Base-by-base conservation (phyloP, 2,888 invertebrate genomes). In the Leucozona laternaria region DNA sequence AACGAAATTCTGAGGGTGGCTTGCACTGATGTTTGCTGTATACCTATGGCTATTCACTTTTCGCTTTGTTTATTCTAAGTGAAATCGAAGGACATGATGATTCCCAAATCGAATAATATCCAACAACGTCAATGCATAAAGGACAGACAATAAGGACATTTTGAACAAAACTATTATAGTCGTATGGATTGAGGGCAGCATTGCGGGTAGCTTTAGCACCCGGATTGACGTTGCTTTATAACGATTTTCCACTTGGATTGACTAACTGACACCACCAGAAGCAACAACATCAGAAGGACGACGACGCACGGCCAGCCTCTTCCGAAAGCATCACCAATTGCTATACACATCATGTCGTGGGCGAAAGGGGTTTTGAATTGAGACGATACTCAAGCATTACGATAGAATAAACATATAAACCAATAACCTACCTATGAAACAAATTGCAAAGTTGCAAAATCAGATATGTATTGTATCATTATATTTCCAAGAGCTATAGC, bases 241-340 rank as follows among this genome's bases (percentile, higher is more conserved):
- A 82, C 79, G 76, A 87, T 87, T 87, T 87, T 87, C 86, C 83
- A 87, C 82, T 71, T 82, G 82, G 75, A 82, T 87, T 87, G 86
- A 87, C 86, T 87, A 87, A 87, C 86, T 86, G 85, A 86, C 85
- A 86, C 85, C 73, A 81, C 73, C 81, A 81, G 85, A 70, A 82
- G 85, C 85, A 85, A 72, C 72, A 85, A 81, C 80, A 73, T 81
- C 72, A 34, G 40, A 50, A 40, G 72, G 53, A 57, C 22, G 13
- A n/a, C n/a, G n/a, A n/a, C n/a, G n/a, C n/a, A n/a, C n/a, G n/a
- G n/a, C n/a, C n/a, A n/a, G 48, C 78, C 79, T 72, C 53, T 50
- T 66, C 60, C 58, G 25, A 53, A 45, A 48, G 11, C 17, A 31
- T 57, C 17, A 17, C 31, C 31, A 17, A 57, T 31, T 57, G 31